phyloP scores from a whole-genome alignment of 2,113 vertebrate species.

The Platysteira castanea region DNA sequence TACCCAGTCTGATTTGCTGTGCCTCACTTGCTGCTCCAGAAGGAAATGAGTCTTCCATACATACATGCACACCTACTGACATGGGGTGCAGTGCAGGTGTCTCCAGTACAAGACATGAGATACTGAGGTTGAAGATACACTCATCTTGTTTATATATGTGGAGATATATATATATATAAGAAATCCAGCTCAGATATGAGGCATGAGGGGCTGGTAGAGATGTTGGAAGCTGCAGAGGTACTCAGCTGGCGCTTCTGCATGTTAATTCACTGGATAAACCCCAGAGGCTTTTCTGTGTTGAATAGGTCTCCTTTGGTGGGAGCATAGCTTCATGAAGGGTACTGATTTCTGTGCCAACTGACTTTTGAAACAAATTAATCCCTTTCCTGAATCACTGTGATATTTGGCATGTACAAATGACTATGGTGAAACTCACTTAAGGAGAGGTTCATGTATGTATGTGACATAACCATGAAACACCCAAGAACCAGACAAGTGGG shows the following conservation, averaged over 20 bases:
- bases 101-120: not conserved
- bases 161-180: not conserved
- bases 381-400: not conserved
- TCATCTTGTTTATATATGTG: not conserved
- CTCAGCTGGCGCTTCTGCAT: rapidly evolving
- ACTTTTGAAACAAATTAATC: not conserved
- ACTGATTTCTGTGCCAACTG: not conserved
- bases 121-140: not conserved
- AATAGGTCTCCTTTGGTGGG: not conserved
- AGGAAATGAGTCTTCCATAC: not conserved
- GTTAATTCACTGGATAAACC: not conserved
- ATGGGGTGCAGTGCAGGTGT: not conserved
- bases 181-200: not conserved
- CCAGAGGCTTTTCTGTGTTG: not conserved
- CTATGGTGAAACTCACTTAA: not conserved
- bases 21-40: not conserved
- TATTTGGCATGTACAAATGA: not conserved
- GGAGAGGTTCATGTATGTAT: not conserved
- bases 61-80: not conserved
- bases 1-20: not conserved
- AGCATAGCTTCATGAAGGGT: not conserved
- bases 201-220: not conserved
- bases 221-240: not conserved
- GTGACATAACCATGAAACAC: not conserved
- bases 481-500: not conserved